Conservation (phyloP, 1,140 invertebrate genomes). For the Vollenhovia emeryi region DNA sequence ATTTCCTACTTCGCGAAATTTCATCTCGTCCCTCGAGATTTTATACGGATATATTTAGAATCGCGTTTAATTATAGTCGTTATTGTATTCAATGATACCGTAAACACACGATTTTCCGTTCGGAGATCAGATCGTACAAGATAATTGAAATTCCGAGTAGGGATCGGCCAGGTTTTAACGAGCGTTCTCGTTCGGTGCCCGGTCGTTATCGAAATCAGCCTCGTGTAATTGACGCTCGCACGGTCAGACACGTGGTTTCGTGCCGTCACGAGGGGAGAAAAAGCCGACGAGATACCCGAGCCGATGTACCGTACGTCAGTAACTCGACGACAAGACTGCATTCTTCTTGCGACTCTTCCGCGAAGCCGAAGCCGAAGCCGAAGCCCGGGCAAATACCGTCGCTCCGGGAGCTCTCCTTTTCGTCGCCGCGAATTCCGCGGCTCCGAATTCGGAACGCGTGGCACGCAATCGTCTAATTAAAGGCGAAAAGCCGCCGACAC, state of each 20-base stretch:
- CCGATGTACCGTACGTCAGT: slow-evolving; percentile 78
- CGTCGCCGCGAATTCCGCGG: not conserved
- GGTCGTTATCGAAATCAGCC: too few relatives aligned
- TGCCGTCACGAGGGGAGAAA: slow-evolving; percentile 4
- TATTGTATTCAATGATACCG: not conserved
- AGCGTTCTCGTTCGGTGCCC: not conserved
- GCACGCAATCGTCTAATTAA: not conserved
- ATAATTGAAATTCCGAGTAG: not conserved
- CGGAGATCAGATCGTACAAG: not conserved
- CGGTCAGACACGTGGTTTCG: slow-evolving; percentile 54
- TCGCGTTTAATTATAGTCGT: not conserved
- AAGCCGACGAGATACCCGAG: slow-evolving; percentile 43
- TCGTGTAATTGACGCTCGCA: too few relatives aligned
- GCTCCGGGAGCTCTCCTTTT: not conserved
- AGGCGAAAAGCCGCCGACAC: not conserved
- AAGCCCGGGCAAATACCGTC: not conserved
- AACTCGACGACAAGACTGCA: slow-evolving; percentile 79
- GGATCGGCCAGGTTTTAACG: not conserved
- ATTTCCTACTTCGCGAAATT: not conserved
- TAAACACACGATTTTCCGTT: not conserved
- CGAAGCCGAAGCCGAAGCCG: slow-evolving; percentile 65
- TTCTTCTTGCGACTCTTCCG: slow-evolving; percentile 77
- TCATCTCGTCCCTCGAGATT: not conserved
- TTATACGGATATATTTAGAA: slow-evolving; percentile 4
- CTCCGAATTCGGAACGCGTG: not conserved